Conservation (phyloP, 2,888 invertebrate genomes). For the Papilio demoleus region DNA sequence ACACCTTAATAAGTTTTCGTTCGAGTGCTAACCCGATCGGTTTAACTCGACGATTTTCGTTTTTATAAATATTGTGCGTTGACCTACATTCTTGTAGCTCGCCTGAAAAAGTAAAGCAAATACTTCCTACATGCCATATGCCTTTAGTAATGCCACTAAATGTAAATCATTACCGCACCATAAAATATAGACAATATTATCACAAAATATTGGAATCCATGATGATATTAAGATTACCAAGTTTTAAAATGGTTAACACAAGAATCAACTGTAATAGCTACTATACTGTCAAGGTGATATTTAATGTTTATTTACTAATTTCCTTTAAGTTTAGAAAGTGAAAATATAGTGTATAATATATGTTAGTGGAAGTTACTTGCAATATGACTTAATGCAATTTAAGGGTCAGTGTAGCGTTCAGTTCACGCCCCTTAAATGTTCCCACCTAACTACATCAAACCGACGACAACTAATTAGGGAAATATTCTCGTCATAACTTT, state of each 20-base stretch:
- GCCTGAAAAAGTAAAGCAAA: neutral
- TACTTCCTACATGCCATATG: too few species aligned
- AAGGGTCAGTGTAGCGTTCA: neutral
- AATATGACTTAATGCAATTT: neutral
- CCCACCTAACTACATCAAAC: too few species aligned
- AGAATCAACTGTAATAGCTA: too few species aligned
- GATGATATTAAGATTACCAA: too few species aligned
- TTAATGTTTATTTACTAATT: neutral
- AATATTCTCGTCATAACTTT: neutral
- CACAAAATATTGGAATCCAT: too few species aligned
- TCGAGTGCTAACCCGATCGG: neutral
- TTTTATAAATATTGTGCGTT: constrained; percentile 14
- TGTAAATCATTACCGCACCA: too few species aligned
- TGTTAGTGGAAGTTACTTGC: neutral
- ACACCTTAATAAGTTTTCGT: neutral
- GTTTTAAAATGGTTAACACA: too few species aligned
- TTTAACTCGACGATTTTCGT: constrained; percentile 12
- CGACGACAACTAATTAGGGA: neutral
- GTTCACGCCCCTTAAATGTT: neutral
- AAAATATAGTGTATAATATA: neutral
- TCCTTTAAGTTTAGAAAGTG: neutral
- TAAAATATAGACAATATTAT: too few species aligned
- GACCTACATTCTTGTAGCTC: constrained; percentile 6
- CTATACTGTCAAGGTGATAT: too few species aligned
- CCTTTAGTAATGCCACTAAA: too few species aligned